These are phyloP conservation scores for Lampris megalopsis DNA, from an alignment of 2,113 vertebrate species.

Conservation along the genomic window DNA sequence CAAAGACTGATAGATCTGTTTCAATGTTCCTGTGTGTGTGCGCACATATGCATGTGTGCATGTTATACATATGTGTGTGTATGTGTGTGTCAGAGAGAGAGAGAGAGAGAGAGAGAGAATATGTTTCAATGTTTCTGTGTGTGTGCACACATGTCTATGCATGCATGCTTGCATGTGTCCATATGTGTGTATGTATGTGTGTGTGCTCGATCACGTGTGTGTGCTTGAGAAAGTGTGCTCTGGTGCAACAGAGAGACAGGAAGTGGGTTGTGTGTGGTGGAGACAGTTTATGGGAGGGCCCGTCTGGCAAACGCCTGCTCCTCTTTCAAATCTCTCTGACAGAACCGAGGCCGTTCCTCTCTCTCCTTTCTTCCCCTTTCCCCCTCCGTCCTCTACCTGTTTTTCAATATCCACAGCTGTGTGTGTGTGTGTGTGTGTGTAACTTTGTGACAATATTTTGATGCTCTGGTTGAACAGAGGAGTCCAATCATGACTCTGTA, in stretches of 20 bases:
- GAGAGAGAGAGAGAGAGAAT: not conserved
- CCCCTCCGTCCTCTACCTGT: slow-evolving; percentile 23
- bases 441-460: not conserved
- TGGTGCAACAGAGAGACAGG: slow-evolving; percentile 84
- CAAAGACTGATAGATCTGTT: too few relatives aligned
- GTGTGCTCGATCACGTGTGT: slow-evolving; percentile 44
- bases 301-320: slow-evolving; percentile 82
- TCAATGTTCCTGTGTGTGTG: not conserved
- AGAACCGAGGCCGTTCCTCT: slow-evolving; percentile 13
- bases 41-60: not conserved
- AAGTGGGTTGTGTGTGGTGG: slow-evolving; percentile 83
- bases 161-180: not conserved
- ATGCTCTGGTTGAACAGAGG: too few relatives aligned
- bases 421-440: slow-evolving; percentile 1
- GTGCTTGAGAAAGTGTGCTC: slow-evolving; percentile 45
- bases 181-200: slow-evolving; percentile 2
- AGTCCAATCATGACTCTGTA: too few relatives aligned
- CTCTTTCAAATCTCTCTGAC: slow-evolving; percentile 65
- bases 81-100: not conserved
- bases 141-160: not conserved
- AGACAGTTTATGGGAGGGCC: slow-evolving; percentile 84
- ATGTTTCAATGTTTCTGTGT: not conserved
- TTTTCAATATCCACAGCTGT: slow-evolving; percentile 21
- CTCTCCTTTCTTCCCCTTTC: not conserved
- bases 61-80: not conserved